Base-by-base conservation (phyloP, 2,113 vertebrate genomes). In the Muntiacus reevesi region DNA sequence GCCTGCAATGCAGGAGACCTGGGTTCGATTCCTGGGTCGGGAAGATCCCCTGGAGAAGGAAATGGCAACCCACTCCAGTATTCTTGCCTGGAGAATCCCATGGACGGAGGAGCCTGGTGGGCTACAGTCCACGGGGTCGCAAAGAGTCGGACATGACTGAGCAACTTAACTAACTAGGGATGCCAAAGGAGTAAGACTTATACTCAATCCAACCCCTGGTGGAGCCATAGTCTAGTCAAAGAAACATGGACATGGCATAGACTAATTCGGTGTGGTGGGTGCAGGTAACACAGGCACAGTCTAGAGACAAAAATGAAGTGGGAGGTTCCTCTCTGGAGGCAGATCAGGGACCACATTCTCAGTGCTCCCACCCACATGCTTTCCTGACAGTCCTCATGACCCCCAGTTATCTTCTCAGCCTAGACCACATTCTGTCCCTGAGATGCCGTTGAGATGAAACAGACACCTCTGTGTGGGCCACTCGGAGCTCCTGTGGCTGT, bases 171-270 rank as follows among this genome's bases (percentile, higher is more conserved):
- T 50, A 50, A 50, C 47, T 60, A 87, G 43, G 30, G 28, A 60
- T 52, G 14, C 36, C 82, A 79, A 94, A 89, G 52, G 23, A 92
- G 21, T 79, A 33, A 84, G 78, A 91, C 30, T 85, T 33, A 85
- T 28, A 60, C n/a, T 45, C 13, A 45, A 3, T 54, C 62, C n/a
- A 82, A 6, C 3, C 27, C 17, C 16, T 64, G n/a, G 54, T 45
- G 78, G 43, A 82, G 57, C 9, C 60, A 60, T n/a, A 19, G 52
- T 74, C 50, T 86, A 74, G 28, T 40, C 16, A 47, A 50, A 87
- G 16, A 36, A 52, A 59, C 64, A n/a, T 30, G 54, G 74, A 47
- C 85, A 43, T 21, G 85, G 28, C 54, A 36, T 36, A 30, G 40
- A 54, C 12, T 47, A 23, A 52, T 25, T 40, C 2, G 5, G 23